Percentiles rank a stretch among this genome's conserved stretches.
Conservation (phyloP, 1,140 invertebrate genomes). For the Megathymus violae region DNA sequence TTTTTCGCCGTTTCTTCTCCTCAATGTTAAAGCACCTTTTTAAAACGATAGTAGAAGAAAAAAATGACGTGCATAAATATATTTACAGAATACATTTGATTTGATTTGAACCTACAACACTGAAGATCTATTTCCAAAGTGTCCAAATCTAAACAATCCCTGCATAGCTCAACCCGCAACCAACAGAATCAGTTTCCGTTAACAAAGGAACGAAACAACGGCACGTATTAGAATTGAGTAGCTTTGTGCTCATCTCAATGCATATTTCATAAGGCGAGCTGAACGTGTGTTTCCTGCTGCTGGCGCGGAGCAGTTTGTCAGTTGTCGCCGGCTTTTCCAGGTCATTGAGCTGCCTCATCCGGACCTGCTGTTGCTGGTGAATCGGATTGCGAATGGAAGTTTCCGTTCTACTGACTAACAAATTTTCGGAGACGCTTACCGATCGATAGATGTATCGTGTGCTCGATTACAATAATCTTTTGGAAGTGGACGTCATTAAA, state of each 20-base stretch:
- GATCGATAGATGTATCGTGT: not conserved
- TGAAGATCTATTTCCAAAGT: too few species aligned
- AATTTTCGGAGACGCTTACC: not conserved
- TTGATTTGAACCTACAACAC: too few species aligned
- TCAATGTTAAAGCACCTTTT: too few species aligned
- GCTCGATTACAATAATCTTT: not conserved
- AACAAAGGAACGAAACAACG: not conserved
- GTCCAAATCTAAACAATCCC: not conserved
- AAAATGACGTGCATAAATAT: too few species aligned
- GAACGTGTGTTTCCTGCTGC: conserved; percentile 1
- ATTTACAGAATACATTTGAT: too few species aligned
- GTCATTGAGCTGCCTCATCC: conserved; percentile 8
- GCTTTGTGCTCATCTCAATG: conserved; percentile 4
- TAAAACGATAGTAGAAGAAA: too few species aligned
- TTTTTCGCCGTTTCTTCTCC: too few species aligned
- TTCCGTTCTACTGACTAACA: conserved; percentile 3
- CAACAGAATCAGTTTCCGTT: conserved; percentile 2
- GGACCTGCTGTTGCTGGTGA: conserved; percentile 9
- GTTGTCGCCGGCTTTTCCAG: conserved; percentile 16
- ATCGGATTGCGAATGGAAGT: conserved; percentile 4
- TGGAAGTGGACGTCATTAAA: too few species aligned
- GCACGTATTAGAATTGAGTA: not conserved
- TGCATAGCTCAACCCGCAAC: not conserved
- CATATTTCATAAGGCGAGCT: conserved; percentile 18
- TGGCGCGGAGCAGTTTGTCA: conserved; percentile 14